phyloP scores from a whole-genome alignment of 2,888 invertebrate genomes.

The Apamea sordens region DNA sequence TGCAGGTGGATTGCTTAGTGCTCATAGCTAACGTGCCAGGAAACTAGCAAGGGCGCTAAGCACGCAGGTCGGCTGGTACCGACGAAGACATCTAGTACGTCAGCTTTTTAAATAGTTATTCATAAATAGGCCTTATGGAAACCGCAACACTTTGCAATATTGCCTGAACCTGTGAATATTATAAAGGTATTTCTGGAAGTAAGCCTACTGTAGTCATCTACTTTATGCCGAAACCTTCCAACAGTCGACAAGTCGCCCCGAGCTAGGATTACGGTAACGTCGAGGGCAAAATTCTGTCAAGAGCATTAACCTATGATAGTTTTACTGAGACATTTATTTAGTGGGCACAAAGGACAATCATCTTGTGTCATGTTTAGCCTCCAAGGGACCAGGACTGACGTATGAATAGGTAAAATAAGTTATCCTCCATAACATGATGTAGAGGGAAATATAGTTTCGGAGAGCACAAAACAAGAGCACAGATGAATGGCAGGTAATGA shows the following conservation, averaged over 20 bases:
- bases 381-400: conserved; percentile 19
- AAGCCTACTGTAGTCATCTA: conserved; percentile 23
- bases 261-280: conserved; percentile 50
- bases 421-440: not conserved
- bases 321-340: conserved; percentile 44
- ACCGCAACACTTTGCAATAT: not conserved
- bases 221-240: conserved; percentile 44
- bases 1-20: conserved; percentile 47
- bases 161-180: not conserved
- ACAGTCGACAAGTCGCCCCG: conserved; percentile 25
- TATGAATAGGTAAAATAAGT: conserved; percentile 17
- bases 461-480: conserved; percentile 21
- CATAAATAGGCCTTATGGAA: not conserved
- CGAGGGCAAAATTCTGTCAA: conserved; percentile 34
- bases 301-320: conserved; percentile 57
- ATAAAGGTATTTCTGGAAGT: not conserved
- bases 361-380: conserved; percentile 30
- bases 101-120: conserved; percentile 20
- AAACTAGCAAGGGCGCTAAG: conserved; percentile 43
- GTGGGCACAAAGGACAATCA: conserved; percentile 36
- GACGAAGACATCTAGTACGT: conserved; percentile 4
- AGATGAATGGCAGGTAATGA: conserved; percentile 32
- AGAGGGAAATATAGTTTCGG: not conserved
- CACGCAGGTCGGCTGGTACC: conserved; percentile 28
- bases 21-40: conserved; percentile 45